Percentiles rank a stretch among this genome's conserved stretches.
These are phyloP conservation scores for Cactoblastis cactorum DNA, from an alignment of 2,888 invertebrate genomes.

Conservation along the genomic window DNA sequence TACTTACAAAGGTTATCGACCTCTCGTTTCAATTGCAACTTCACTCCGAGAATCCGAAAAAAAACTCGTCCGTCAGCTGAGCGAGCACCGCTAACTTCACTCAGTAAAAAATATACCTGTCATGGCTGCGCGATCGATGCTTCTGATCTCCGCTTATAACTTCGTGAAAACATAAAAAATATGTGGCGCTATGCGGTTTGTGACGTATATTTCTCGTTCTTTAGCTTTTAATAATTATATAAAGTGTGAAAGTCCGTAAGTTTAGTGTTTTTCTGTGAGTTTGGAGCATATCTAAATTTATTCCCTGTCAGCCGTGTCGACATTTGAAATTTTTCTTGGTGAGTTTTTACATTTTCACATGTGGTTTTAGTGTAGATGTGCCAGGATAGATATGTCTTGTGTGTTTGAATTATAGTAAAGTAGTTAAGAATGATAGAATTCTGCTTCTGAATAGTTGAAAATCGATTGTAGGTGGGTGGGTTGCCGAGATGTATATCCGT, in stretches of 20 bases:
- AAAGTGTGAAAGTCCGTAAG: conserved; percentile 40
- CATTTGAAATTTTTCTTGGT: conserved; percentile 61
- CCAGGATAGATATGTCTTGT: conserved; percentile 24
- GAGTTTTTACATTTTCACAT: conserved; percentile 54
- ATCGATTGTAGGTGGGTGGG: conserved; percentile 78
- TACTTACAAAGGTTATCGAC: conserved; percentile 52
- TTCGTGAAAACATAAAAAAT: conserved; percentile 66
- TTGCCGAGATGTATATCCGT: conserved; percentile 42
- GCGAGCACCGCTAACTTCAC: conserved; percentile 60
- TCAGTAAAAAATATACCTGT: conserved; percentile 67
- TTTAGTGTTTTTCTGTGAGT: conserved; percentile 67
- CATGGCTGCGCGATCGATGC: conserved; percentile 76
- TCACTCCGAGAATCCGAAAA: conserved; percentile 50
- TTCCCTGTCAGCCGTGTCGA: conserved; percentile 62
- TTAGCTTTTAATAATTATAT: conserved; percentile 50
- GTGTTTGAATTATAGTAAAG: conserved; percentile 31
- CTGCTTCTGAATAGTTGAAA: conserved; percentile 55
- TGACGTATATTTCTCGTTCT: conserved; percentile 37
- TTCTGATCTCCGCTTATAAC: conserved; percentile 53
- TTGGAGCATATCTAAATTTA: conserved; percentile 72
- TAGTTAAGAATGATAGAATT: conserved; percentile 36
- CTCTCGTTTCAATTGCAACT: conserved; percentile 45
- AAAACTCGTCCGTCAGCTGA: conserved; percentile 71
- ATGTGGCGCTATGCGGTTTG: conserved; percentile 54
- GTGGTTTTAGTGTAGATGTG: conserved; percentile 26